phyloP scores from a whole-genome alignment of 2,888 invertebrate species.

The Halocaridina rubra region DNA sequence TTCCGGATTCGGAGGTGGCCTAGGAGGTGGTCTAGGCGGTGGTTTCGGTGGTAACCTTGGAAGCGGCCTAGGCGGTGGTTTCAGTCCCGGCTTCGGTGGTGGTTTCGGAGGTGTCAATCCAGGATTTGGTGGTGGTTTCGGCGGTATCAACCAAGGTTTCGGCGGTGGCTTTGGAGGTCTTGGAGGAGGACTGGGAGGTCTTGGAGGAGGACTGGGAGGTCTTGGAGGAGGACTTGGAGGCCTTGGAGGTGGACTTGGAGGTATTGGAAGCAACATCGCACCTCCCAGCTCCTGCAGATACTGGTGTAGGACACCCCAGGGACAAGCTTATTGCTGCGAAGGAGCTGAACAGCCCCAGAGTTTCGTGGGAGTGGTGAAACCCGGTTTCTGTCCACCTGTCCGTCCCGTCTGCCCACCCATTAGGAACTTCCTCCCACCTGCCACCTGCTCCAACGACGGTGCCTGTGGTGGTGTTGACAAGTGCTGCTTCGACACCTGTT shows the following conservation, averaged over 20 bases:
- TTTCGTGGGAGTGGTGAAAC: conserved; percentile 14
- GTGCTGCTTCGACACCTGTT: conserved; percentile 38
- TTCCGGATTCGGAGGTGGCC: not conserved
- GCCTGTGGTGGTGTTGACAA: conserved; percentile 26
- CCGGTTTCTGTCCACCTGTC: conserved; percentile 44
- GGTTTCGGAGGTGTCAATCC: not conserved
- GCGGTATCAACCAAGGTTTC: not conserved
- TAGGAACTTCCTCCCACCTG: not conserved
- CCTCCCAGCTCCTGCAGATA: conserved; percentile 37
- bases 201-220: not conserved
- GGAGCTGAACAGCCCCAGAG: not conserved
- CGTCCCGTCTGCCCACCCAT: conserved; percentile 37
- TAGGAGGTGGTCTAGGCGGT: not conserved
- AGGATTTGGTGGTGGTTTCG: not conserved
- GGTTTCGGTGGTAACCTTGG: not conserved
- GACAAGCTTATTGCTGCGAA: conserved; percentile 50
- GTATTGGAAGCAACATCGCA: not conserved
- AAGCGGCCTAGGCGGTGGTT: not conserved
- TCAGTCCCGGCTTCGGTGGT: not conserved
- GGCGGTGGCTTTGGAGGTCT: not conserved
- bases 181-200: not conserved
- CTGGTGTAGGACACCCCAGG: conserved; percentile 47
- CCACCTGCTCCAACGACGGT: conserved; percentile 33
- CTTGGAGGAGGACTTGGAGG: not conserved
- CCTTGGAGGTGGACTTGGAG: not conserved